A percentile compares a stretch with the other conserved stretches of the same genome.
These are phyloP conservation scores for Aldabrachelys gigantea DNA, from an alignment of 2,113 vertebrate genomes.

Conservation along the genomic window DNA sequence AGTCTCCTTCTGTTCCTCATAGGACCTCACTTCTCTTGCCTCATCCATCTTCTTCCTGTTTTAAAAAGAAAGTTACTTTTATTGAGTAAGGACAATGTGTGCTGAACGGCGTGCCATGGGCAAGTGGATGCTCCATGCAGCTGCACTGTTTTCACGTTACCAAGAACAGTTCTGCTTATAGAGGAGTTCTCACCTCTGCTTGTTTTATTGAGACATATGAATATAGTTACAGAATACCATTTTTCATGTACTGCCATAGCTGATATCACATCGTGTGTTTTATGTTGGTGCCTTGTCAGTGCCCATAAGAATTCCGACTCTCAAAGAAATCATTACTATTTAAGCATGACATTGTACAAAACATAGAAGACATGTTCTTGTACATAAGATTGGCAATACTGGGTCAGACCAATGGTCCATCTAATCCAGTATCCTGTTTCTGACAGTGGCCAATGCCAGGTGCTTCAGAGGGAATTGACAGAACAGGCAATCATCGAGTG, in stretches of 20 bases:
- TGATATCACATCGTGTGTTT: neutral
- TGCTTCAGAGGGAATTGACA: neutral
- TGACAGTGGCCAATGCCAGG: neutral
- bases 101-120: neutral
- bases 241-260: neutral
- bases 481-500: neutral
- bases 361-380: neutral
- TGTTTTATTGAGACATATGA: neutral
- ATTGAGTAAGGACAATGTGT: neutral
- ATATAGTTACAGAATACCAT: neutral
- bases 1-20: neutral
- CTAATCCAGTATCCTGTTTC: neutral
- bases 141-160: neutral
- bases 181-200: neutral
- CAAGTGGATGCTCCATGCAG: neutral
- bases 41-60: neutral
- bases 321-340: neutral
- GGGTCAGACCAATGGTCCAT: neutral
- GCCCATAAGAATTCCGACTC: neutral
- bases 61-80: neutral
- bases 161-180: neutral
- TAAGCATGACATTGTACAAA: neutral
- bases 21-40: neutral
- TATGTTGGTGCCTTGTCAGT: neutral
- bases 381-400: neutral